phyloP scores from a whole-genome alignment of 2,888 invertebrate genomes.

The Pogonocherus hispidulus region DNA sequence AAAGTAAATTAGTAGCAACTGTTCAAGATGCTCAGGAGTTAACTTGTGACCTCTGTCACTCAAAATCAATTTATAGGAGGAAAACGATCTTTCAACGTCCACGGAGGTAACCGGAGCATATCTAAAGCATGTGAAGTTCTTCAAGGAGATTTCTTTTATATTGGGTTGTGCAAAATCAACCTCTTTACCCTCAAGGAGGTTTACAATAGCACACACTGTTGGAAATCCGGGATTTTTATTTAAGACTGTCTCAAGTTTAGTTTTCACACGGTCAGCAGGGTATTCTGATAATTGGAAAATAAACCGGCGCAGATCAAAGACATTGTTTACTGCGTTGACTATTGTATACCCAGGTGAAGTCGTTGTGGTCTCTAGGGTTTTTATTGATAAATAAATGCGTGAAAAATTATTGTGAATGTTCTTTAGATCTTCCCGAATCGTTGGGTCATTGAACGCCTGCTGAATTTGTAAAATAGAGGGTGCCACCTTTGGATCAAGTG shows the following conservation, averaged over 20 bases:
- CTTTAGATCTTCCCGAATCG: not conserved
- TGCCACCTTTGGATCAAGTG: not conserved
- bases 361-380: not conserved
- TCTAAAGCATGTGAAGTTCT: conserved; percentile 6
- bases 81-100: not conserved
- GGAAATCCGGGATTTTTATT: conserved; percentile 3
- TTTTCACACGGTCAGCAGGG: not conserved
- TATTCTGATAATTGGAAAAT: not conserved
- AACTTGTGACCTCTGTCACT: not conserved
- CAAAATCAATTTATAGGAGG: not conserved
- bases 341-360: not conserved
- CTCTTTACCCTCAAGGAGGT: conserved; percentile 12
- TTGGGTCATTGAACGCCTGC: not conserved
- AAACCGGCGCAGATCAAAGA: too few relatives aligned
- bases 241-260: not conserved
- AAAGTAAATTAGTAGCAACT: not conserved
- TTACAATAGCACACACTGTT: not conserved
- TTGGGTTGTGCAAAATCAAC: not conserved
- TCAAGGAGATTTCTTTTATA: not conserved
- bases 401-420: too few relatives aligned
- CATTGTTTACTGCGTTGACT: not conserved
- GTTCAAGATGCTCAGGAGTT: not conserved
- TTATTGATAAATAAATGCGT: not conserved
- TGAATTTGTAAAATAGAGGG: not conserved
- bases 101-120: conserved; percentile 6